Percentiles rank a stretch among this genome's conserved stretches.
These are phyloP conservation scores for Dryobates pubescens DNA, from an alignment of 2,797 vertebrate species.

Conservation along the genomic window DNA sequence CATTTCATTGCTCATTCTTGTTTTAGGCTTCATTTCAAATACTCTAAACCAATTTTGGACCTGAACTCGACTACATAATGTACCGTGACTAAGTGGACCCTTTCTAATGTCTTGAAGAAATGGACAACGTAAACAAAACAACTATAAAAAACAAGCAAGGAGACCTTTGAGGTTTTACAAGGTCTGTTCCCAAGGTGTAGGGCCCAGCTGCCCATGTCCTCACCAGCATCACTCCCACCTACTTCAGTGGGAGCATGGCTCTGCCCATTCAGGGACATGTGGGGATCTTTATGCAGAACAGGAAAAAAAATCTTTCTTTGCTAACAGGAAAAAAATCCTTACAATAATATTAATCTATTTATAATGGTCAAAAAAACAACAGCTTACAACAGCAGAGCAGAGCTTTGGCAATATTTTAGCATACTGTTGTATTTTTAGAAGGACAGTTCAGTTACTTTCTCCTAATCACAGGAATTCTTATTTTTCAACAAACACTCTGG, in stretches of 20 bases:
- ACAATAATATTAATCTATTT: conserved; percentile 61
- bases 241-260: neutral
- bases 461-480: conserved; percentile 40
- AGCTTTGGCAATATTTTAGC: conserved; percentile 64
- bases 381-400: conserved; percentile 55
- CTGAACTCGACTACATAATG: neutral
- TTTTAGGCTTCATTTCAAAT: neutral
- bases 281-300: neutral
- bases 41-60: neutral
- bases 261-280: neutral
- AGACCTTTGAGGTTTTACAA: neutral
- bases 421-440: conserved; percentile 66
- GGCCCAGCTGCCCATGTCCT: neutral
- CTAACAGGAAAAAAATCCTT: conserved; percentile 59
- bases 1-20: neutral
- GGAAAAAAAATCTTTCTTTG: neutral
- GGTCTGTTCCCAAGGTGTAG: neutral
- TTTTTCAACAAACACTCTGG: conserved; percentile 41
- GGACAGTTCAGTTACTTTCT: conserved; percentile 62
- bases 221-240: neutral
- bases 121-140: neutral
- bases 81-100: neutral
- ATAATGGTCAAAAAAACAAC: conserved; percentile 63
- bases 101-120: neutral
- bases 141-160: neutral